Conservation (phyloP, 2,888 invertebrate genomes). For the Cephus nigrinus region DNA sequence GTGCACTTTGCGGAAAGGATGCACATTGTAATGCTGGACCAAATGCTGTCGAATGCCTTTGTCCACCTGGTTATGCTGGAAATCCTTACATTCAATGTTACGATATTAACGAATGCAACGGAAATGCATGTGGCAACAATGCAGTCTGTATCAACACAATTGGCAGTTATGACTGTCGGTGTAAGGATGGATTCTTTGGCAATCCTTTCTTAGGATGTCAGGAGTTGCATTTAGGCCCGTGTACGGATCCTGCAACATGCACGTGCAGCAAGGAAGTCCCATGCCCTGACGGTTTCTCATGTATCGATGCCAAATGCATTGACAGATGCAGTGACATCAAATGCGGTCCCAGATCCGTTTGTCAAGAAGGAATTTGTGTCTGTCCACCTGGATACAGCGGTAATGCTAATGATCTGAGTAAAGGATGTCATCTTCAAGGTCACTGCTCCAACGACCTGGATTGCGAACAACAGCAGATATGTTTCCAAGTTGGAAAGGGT, state of each 20-base stretch:
- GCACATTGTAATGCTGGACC: constrained; percentile 83
- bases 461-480: constrained; percentile 86
- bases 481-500: constrained; percentile 85
- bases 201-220: constrained; percentile 90
- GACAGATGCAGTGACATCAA: constrained; percentile 80
- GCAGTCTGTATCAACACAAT: constrained; percentile 91
- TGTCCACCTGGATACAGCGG: constrained; percentile 85
- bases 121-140: constrained; percentile 83
- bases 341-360: constrained; percentile 86
- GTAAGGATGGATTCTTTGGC: constrained; percentile 84
- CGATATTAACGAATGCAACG: constrained; percentile 85
- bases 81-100: constrained; percentile 89
- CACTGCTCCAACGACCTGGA: constrained; percentile 86
- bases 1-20: constrained; percentile 79
- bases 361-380: constrained; percentile 82
- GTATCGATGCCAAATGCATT: constrained; percentile 79
- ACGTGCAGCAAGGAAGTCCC: constrained; percentile 77
- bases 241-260: constrained; percentile 77
- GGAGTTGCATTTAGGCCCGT: constrained; percentile 76
- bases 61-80: constrained; percentile 85
- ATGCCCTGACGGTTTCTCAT: constrained; percentile 82
- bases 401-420: constrained; percentile 76
- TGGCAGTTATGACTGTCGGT: constrained; percentile 90
- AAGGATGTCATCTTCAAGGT: constrained; percentile 79
- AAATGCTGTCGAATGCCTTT: constrained; percentile 82